Percentiles rank a stretch among this genome's conserved stretches.
Conservation (phyloP, 2,888 invertebrate genomes). For the Cynaeus angustus region DNA sequence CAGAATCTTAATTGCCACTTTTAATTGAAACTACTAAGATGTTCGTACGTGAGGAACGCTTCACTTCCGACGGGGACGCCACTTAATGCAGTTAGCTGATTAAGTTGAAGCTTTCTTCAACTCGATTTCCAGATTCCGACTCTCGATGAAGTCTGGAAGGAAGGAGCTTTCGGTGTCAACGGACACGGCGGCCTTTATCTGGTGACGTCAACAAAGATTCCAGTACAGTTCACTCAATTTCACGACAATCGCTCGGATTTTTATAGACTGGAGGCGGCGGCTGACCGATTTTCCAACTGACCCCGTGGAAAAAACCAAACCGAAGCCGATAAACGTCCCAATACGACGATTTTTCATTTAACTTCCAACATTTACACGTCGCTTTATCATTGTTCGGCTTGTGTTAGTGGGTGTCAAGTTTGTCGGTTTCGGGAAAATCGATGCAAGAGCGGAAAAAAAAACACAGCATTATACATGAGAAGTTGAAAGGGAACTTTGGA, state of each 20-base stretch:
- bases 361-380: slow-evolving; percentile 34
- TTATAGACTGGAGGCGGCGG: slow-evolving; percentile 26
- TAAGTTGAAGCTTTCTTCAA: slow-evolving; percentile 39
- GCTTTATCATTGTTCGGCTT: slow-evolving; percentile 34
- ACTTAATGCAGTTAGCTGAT: slow-evolving; percentile 52
- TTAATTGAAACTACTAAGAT: slow-evolving; percentile 59
- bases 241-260: slow-evolving; percentile 45
- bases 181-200: slow-evolving; percentile 39
- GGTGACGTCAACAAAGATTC: slow-evolving; percentile 37
- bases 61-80: slow-evolving; percentile 50
- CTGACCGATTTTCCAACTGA: slow-evolving; percentile 36
- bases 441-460: slow-evolving; percentile 2
- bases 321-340: slow-evolving; percentile 25
- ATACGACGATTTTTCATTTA: slow-evolving; percentile 34
- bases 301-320: slow-evolving; percentile 14
- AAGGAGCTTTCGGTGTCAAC: slow-evolving; percentile 24
- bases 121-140: slow-evolving; percentile 23
- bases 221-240: slow-evolving; percentile 47
- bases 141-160: neutral
- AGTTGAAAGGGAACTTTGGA: slow-evolving; percentile 3
- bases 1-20: slow-evolving; percentile 59
- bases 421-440: slow-evolving; percentile 10
- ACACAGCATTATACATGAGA: slow-evolving; percentile 16
- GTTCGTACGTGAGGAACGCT: slow-evolving; percentile 49
- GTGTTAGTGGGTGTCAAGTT: slow-evolving; percentile 31